Evolutionary conservation across 2,797 vertebrate species (phyloP).

Genomic region (Microctenopoma steveboyesi): DNA sequence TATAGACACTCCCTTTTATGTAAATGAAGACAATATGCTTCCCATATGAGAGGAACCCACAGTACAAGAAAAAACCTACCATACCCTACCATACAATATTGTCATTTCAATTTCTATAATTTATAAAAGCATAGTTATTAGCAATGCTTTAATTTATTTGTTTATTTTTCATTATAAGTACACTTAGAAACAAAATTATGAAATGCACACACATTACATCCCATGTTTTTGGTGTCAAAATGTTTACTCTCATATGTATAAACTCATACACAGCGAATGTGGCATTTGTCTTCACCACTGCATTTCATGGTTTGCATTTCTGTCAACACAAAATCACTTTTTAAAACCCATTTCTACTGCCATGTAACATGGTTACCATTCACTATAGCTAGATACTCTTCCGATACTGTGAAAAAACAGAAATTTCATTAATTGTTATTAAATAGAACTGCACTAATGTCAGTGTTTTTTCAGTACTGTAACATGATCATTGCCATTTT

Average conservation of each 20-base stretch:
- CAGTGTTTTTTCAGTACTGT: constrained; percentile 21
- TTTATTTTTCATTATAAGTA: constrained; percentile 83
- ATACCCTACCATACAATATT: constrained; percentile 61
- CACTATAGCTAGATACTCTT: constrained; percentile 17
- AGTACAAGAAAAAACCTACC: constrained; percentile 53
- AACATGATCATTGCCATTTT: constrained; percentile 12
- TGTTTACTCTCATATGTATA: constrained; percentile 74
- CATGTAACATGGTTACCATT: constrained; percentile 24
- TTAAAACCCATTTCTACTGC: constrained; percentile 9
- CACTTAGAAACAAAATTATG: constrained; percentile 79
- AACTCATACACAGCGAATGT: constrained; percentile 30
- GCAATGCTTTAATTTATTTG: constrained; percentile 65
- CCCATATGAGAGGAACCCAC: constrained; percentile 52
- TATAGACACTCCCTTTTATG: constrained; percentile 73
- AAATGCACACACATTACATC: constrained; percentile 46
- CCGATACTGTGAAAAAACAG: constrained; percentile 19
- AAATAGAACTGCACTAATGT: constrained; percentile 33
- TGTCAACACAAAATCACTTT: constrained; percentile 25
- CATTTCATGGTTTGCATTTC: constrained; percentile 20
- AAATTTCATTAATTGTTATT: constrained; percentile 14
- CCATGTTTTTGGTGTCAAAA: constrained; percentile 77
- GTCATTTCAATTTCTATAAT: constrained; percentile 73
- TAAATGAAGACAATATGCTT: constrained; percentile 62
- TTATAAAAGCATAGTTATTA: constrained; percentile 80
- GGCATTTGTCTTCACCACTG: constrained; percentile 28